A percentile compares a stretch with the other conserved stretches of the same genome.
Conservation (phyloP, 2,113 vertebrate genomes). For the Leucoraja erinaceus region DNA sequence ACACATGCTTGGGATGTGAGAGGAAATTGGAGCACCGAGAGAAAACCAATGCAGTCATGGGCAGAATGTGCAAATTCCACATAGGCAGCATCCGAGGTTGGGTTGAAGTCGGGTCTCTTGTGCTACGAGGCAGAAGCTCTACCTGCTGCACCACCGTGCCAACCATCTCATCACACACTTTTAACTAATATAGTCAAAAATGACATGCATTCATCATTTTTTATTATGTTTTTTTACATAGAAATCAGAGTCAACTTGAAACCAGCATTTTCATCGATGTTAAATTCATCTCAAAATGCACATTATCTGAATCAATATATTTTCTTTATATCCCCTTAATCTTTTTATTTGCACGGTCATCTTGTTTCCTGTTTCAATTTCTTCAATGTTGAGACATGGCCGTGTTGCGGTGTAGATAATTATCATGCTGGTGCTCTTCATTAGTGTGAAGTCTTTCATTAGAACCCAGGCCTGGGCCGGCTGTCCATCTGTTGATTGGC, state of each 20-base stretch:
- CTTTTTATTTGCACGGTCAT: constrained; percentile 20
- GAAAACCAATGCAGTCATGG: too few relatives aligned
- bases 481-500: constrained; percentile 40
- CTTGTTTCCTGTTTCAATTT: constrained; percentile 18
- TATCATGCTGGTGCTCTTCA: constrained; percentile 36
- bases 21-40: too few relatives aligned
- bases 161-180: background rate
- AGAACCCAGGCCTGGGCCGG: background rate
- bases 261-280: background rate
- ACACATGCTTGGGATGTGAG: too few relatives aligned
- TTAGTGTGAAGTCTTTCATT: constrained; percentile 40
- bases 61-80: too few relatives aligned
- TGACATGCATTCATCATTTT: background rate
- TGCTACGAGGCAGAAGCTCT: too few relatives aligned
- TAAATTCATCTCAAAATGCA: background rate
- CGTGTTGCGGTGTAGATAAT: constrained; percentile 38
- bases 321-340: background rate
- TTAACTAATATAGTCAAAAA: background rate
- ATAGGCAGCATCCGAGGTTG: too few relatives aligned
- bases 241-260: background rate
- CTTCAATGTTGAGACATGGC: constrained; percentile 27
- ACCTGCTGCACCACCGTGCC: too few relatives aligned
- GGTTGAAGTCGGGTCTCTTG: too few relatives aligned
- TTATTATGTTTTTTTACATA: background rate
- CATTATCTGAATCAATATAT: background rate